A percentile compares a stretch with the other conserved stretches of the same genome.
phyloP scores from a whole-genome alignment of 2,113 vertebrate species.

The Pteropus alecto region DNA sequence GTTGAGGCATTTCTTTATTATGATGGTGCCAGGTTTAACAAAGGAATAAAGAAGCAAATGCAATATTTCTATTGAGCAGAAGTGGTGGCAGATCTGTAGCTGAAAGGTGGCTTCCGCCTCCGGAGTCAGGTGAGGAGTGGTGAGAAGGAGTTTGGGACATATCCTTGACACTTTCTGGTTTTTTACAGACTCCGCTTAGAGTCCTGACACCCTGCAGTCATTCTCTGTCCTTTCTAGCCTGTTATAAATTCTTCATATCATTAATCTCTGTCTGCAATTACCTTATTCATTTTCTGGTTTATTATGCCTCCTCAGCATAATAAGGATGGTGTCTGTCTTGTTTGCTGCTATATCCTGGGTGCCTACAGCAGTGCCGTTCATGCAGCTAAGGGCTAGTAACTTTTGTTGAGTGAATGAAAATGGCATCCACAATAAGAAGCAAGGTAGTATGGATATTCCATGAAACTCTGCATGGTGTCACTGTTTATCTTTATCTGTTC shows the following conservation, averaged over 20 bases:
- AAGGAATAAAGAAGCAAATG: not conserved
- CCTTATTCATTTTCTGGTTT: not conserved
- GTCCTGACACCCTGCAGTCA: not conserved
- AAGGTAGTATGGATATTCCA: not conserved
- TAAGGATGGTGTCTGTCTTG: not conserved
- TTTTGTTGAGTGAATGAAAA: not conserved
- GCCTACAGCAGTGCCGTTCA: not conserved
- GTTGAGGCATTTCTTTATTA: not conserved
- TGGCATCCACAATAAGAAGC: not conserved
- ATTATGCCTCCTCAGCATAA: not conserved
- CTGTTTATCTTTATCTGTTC: not conserved
- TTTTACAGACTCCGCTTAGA: not conserved
- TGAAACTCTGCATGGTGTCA: not conserved
- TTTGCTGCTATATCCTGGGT: not conserved
- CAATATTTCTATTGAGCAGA: not conserved
- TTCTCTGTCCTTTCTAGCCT: not conserved
- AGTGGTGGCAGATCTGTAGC: not conserved
- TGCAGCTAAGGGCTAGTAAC: not conserved
- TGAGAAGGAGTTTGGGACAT: not conserved
- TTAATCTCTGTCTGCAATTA: not conserved
- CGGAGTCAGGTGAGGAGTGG: not conserved
- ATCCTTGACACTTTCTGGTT: not conserved
- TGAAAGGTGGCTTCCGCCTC: not conserved
- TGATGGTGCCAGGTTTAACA: not conserved
- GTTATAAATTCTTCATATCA: not conserved